Conservation (phyloP, 2,797 vertebrate genomes). For the Lutjanus campechanus region DNA sequence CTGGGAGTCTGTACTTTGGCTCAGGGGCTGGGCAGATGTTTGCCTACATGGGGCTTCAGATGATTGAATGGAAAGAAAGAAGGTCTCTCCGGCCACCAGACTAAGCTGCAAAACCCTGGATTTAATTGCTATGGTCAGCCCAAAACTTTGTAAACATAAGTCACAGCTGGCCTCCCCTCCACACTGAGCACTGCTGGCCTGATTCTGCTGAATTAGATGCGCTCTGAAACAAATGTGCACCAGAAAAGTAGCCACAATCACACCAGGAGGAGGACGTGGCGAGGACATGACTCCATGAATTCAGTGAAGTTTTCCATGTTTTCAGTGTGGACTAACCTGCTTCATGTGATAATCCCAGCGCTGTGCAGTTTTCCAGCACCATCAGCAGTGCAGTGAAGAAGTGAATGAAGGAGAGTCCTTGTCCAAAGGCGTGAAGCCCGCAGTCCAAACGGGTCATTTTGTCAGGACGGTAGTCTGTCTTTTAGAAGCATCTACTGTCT, state of each 20-base stretch:
- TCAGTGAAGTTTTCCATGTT: not conserved
- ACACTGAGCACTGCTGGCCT: constrained; percentile 25
- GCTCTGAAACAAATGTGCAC: constrained; percentile 27
- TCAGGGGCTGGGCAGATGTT: constrained; percentile 10
- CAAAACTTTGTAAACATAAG: constrained; percentile 42
- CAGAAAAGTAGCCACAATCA: constrained; percentile 1
- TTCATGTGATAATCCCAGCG: constrained; percentile 57
- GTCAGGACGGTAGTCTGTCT: constrained; percentile 57
- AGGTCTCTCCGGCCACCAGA: constrained; percentile 16
- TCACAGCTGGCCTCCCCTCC: constrained; percentile 52
- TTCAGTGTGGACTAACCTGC: constrained; percentile 72
- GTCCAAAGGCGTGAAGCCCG: constrained; percentile 64
- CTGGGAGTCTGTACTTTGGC: constrained; percentile 4
- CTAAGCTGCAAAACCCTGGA: constrained; percentile 10
- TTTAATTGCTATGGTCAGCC: constrained; percentile 32
- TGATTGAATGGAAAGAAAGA: constrained; percentile 34
- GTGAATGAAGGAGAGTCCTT: constrained; percentile 60
- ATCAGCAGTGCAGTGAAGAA: constrained; percentile 72
- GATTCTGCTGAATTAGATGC: constrained; percentile 18
- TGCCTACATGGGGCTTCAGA: not conserved
- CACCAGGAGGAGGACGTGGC: not conserved
- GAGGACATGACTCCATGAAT: not conserved
- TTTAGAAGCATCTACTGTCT: constrained; percentile 56
- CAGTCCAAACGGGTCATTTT: constrained; percentile 76
- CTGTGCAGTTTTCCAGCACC: constrained; percentile 60